Evolutionary conservation across 2,797 vertebrate genomes (phyloP).

Genomic region (Lerista edwardsae): DNA sequence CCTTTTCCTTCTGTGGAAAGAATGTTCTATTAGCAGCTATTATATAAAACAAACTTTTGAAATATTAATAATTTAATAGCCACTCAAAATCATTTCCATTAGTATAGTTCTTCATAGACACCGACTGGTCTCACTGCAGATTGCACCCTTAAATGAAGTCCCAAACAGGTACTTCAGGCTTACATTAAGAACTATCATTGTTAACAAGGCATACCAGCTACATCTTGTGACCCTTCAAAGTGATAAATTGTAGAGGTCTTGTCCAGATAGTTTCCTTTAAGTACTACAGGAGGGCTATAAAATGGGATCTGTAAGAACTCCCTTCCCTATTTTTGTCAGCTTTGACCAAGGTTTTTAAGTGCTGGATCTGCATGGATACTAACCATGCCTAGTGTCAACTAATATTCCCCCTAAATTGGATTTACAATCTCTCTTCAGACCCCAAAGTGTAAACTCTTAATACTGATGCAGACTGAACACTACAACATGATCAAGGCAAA

Average conservation of each 20-base stretch:
- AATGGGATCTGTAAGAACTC: neutral
- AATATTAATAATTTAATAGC: neutral
- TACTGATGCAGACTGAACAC: neutral
- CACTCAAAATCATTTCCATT: neutral
- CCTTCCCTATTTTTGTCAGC: neutral
- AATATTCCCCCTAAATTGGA: neutral
- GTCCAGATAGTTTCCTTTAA: neutral
- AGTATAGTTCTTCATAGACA: neutral
- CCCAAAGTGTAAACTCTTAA: neutral
- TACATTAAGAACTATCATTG: neutral
- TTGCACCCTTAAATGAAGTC: neutral
- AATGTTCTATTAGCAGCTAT: slow-evolving; percentile 17
- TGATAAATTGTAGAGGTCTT: neutral
- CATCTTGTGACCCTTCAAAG: neutral
- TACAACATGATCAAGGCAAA: neutral
- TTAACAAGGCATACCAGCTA: neutral
- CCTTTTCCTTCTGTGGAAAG: slow-evolving; percentile 86
- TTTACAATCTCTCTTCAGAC: neutral
- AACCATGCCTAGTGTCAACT: neutral
- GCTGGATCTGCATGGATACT: neutral
- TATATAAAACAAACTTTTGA: slow-evolving; percentile 1
- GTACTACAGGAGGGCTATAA: neutral
- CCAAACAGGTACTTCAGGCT: neutral
- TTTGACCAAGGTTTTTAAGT: neutral
- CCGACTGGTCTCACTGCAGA: neutral